Evolutionary conservation across 2,113 vertebrate species (phyloP), one percentile per base, ranked within the genome.

Genomic region (Colossoma macropomum): DNA sequence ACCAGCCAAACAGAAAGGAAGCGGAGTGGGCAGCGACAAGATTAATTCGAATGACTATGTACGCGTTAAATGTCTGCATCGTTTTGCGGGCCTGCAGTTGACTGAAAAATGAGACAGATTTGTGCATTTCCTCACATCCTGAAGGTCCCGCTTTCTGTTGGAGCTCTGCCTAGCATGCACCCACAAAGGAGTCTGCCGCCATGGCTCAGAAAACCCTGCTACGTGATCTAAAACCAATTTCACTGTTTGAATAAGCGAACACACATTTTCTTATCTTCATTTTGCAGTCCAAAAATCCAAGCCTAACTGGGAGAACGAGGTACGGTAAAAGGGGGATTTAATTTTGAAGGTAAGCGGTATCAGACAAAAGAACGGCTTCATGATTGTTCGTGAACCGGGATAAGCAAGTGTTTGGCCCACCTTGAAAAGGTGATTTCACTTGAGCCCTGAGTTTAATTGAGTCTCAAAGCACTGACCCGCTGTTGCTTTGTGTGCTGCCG

Each of bases 201-300:
- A 87, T 88, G 87, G 88, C 91, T 87, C 83, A 86, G 89, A 91
- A 92, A 92, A 91, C 89, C 89, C 90, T 82, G 87, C 92, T 89
- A 91, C 84, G 79, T 92, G 92, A 94, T 94, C 93, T 92, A 92
- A 94, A 95, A 94, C 91, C 93, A 94, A 94, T 95, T 95, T 94
- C 88, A 59, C 86, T 89, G 92, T 94, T 89, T 88, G 92, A 92
- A 92, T 92, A 86, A 93, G 89, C 89, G 91, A 90, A 91, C 78
- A 79, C 79, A 86, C 86, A 91, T 94, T 95, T 91, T 75, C 85
- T 95, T 93, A 90, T 95, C 93, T 91, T 95, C 65, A 45, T 77
- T 84, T 94, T 96, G 83, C 95, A 99, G 98, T 97, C 96, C 85
- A 98, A 96, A 95, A 93, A 97, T 97, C 84, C 97, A 97, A 92